Percentiles rank a stretch among this genome's conserved stretches.
Conservation (phyloP, 2,797 vertebrate species). For the Danio tinwini region DNA sequence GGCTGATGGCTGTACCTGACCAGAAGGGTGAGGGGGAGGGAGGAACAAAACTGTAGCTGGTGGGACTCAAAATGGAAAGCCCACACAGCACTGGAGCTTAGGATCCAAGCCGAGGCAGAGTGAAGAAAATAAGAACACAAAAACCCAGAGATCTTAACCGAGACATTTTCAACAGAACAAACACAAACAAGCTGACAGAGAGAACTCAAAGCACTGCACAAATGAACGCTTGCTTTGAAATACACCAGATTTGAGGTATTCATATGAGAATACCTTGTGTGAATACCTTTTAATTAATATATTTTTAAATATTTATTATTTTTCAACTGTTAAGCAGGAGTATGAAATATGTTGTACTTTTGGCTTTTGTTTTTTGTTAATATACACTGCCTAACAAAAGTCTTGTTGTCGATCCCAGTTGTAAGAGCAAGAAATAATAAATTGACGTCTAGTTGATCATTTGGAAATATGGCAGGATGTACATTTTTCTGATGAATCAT, state of each 20-base stretch:
- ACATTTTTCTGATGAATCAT: too few species aligned
- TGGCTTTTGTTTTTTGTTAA: too few species aligned
- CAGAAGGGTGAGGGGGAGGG: constrained; percentile 98
- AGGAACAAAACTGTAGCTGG: constrained; percentile 96
- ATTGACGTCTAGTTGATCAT: too few species aligned
- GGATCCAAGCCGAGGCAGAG: constrained; percentile 71
- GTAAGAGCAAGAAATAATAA: too few species aligned
- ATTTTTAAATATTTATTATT: too few species aligned
- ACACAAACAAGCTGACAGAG: constrained; percentile 12
- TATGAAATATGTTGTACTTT: too few species aligned
- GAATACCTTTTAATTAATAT: too few species aligned
- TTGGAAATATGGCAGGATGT: too few species aligned
- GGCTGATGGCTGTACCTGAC: constrained; percentile 91
- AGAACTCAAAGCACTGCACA: neutral
- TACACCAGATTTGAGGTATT: neutral
- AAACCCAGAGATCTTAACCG: constrained; percentile 13
- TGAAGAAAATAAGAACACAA: constrained; percentile 63
- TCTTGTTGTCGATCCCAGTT: too few species aligned
- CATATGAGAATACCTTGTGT: neutral
- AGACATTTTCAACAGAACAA: constrained; percentile 62
- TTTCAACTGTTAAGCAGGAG: too few species aligned
- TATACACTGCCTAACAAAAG: too few species aligned
- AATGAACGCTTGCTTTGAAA: constrained; percentile 7
- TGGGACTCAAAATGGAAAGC: constrained; percentile 94
- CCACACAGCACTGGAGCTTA: constrained; percentile 93